Evolutionary conservation across 1,140 invertebrate genomes (phyloP).

Genomic region (Pachypsylla venusta): DNA sequence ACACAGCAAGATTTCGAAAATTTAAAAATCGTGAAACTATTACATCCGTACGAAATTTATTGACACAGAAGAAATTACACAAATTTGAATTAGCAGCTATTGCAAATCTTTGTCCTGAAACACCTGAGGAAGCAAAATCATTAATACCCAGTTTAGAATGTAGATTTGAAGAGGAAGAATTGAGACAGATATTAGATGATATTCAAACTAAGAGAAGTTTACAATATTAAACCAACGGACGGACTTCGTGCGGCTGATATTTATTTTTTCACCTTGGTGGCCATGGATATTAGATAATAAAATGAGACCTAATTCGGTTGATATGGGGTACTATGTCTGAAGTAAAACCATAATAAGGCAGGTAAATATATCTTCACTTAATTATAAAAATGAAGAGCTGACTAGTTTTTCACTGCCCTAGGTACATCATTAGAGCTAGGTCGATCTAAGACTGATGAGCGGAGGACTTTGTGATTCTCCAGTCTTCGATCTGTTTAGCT

Average conservation of each 20-base stretch:
- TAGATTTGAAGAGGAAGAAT: slow-evolving; percentile 89
- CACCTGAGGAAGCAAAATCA: slow-evolving; percentile 92
- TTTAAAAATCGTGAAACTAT: slow-evolving; percentile 99
- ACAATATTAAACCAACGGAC: slow-evolving; percentile 92
- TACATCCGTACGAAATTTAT: slow-evolving; percentile 67
- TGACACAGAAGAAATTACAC: slow-evolving; percentile 92
- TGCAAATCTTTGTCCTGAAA: slow-evolving; percentile 95
- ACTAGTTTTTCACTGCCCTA: too few species aligned
- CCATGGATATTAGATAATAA: not conserved
- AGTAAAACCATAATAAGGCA: too few species aligned
- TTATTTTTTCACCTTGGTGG: not conserved
- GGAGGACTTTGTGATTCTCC: too few species aligned
- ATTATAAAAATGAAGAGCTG: too few species aligned
- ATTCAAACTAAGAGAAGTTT: slow-evolving; percentile 96
- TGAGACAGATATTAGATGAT: slow-evolving; percentile 85
- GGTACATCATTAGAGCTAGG: too few species aligned
- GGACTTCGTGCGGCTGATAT: too few species aligned
- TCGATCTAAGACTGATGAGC: too few species aligned
- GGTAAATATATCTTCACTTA: too few species aligned
- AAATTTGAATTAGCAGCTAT: slow-evolving; percentile 97
- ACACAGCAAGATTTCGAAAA: slow-evolving; percentile 88
- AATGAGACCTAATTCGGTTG: too few species aligned
- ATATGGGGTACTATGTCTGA: too few species aligned
- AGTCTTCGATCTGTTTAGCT: too few species aligned
- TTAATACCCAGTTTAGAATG: slow-evolving; percentile 88